Percentiles rank a stretch among this genome's conserved stretches.
These are phyloP conservation scores for Pachydiplax longipennis DNA, from an alignment of 2,888 invertebrate genomes.

Conservation along the genomic window DNA sequence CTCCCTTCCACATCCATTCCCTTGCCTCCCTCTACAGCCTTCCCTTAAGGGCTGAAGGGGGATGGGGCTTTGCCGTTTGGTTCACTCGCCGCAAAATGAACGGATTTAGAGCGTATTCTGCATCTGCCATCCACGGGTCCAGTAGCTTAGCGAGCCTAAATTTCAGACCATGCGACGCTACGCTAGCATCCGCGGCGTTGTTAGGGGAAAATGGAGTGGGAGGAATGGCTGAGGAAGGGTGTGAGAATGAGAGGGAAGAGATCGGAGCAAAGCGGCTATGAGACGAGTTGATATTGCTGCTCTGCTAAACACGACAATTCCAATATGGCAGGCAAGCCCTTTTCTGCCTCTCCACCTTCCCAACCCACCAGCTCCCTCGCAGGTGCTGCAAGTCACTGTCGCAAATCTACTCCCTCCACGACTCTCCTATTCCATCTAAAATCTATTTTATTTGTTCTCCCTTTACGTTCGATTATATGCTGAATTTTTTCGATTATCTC, in stretches of 20 bases:
- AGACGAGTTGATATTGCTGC: constrained; percentile 43
- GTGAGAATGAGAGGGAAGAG: not conserved
- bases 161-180: not conserved
- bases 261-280: constrained; percentile 18
- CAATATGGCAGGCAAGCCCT: constrained; percentile 27
- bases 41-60: not conserved
- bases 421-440: not conserved
- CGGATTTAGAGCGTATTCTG: constrained; percentile 37
- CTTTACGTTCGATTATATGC: not conserved
- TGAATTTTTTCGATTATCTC: not conserved
- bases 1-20: not conserved
- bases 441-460: not conserved
- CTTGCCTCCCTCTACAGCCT: not conserved
- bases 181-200: not conserved
- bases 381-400: constrained; percentile 24
- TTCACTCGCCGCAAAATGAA: constrained; percentile 43
- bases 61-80: constrained; percentile 29
- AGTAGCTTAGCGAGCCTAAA: constrained; percentile 28
- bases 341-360: not conserved
- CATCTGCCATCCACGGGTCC: constrained; percentile 39
- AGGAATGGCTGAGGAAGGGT: not conserved
- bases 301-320: constrained; percentile 45
- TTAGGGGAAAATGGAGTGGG: not conserved
- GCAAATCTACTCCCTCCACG: not conserved
- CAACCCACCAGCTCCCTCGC: not conserved